Evolutionary conservation across 2,888 invertebrate genomes (phyloP).

Genomic region (Drosophila mercatorum): DNA sequence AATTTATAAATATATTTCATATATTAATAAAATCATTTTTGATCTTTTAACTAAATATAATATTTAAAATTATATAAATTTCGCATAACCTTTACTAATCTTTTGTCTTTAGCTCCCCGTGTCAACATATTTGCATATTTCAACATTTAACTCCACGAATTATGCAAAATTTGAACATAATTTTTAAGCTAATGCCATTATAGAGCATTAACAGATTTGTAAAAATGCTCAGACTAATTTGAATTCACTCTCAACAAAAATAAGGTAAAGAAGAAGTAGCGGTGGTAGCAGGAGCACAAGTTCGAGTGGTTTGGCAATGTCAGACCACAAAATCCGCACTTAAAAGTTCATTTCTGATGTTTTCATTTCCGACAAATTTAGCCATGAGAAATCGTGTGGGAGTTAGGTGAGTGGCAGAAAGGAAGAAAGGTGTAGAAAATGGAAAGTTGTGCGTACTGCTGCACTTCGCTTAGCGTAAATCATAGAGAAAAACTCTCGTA

Average conservation of each 20-base stretch:
- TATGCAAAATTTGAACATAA: conserved; percentile 34
- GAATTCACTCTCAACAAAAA: conserved; percentile 6
- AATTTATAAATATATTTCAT: too few relatives aligned
- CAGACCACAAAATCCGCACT: conserved; percentile 67
- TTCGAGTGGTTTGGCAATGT: conserved; percentile 30
- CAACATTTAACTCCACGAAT: conserved; percentile 17
- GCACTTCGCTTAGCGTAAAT: conserved; percentile 58
- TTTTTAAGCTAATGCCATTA: conserved; percentile 27
- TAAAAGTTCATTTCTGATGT: conserved; percentile 70
- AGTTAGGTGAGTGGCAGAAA: not conserved
- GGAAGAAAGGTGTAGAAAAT: conserved; percentile 13
- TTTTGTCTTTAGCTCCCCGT: not conserved
- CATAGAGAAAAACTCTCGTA: conserved; percentile 74
- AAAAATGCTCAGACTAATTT: conserved; percentile 43
- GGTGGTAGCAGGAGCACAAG: not conserved
- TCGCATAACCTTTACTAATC: too few relatives aligned
- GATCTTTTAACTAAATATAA: too few relatives aligned
- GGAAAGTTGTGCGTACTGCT: conserved; percentile 35
- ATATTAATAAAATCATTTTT: too few relatives aligned
- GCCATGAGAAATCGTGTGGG: conserved; percentile 19
- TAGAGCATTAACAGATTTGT: conserved; percentile 38
- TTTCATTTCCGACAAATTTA: conserved; percentile 68
- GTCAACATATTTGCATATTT: not conserved
- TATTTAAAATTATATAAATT: too few relatives aligned
- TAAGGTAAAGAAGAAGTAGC: not conserved